Percentiles rank a stretch among this genome's conserved stretches.
Conservation (phyloP, 2,888 invertebrate genomes). For the Cryptocheilus praepositus region DNA sequence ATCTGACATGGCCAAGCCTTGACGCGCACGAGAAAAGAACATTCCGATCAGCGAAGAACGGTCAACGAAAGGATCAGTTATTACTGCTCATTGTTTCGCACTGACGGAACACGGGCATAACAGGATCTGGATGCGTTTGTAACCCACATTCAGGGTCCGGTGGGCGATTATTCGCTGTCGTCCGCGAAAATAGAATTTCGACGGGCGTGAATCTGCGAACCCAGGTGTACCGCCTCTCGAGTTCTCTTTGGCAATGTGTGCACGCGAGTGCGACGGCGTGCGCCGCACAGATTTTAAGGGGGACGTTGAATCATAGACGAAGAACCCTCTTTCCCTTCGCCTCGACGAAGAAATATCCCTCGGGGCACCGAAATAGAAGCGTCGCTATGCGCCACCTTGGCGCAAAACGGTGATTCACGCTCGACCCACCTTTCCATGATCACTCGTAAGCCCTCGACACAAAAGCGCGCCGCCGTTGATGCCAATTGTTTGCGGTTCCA, state of each 20-base stretch:
- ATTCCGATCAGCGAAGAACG: too few relatives aligned
- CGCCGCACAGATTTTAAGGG: slow-evolving; percentile 19
- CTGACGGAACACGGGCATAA: background rate
- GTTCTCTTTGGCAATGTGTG: slow-evolving; percentile 19
- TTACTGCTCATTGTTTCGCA: background rate
- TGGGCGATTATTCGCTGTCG: slow-evolving; percentile 36
- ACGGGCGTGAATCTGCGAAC: background rate
- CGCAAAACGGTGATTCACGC: slow-evolving; percentile 61
- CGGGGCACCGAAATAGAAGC: slow-evolving; percentile 61
- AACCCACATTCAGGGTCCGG: slow-evolving; percentile 45
- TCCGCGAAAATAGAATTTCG: slow-evolving; percentile 42
- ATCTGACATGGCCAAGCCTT: too few relatives aligned
- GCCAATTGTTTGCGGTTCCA: too few relatives aligned
- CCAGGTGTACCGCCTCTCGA: slow-evolving; percentile 20
- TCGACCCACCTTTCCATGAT: slow-evolving; percentile 62
- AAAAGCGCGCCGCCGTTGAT: too few relatives aligned
- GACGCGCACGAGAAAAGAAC: too few relatives aligned
- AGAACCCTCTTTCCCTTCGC: slow-evolving; percentile 46
- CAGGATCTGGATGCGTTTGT: slow-evolving; percentile 5
- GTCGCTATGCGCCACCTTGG: slow-evolving; percentile 62
- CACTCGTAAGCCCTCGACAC: slow-evolving; percentile 15
- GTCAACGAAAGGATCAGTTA: too few relatives aligned
- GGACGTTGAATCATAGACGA: slow-evolving; percentile 61
- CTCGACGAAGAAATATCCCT: slow-evolving; percentile 41
- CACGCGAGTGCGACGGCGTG: background rate